Conservation (phyloP, 2,113 vertebrate genomes). For the Scartelaos histophorus region DNA sequence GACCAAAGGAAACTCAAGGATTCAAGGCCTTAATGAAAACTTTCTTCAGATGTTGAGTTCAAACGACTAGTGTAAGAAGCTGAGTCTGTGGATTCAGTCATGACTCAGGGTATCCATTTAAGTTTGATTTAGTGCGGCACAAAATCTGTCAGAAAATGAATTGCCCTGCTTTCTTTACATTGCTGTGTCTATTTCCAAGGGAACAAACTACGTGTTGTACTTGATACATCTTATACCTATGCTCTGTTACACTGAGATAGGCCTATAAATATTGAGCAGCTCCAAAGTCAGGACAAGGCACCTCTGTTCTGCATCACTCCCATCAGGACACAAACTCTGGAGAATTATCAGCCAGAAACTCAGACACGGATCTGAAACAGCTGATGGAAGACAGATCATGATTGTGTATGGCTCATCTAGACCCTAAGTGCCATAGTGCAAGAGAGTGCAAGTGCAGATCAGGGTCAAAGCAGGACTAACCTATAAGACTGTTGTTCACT, state of each 20-base stretch:
- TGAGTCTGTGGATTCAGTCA: neutral
- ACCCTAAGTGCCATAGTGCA: slow-evolving; percentile 11
- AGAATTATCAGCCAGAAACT: slow-evolving; percentile 34
- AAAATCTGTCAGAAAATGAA: slow-evolving; percentile 17
- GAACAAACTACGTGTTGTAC: slow-evolving; percentile 1
- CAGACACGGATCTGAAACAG: slow-evolving; percentile 37
- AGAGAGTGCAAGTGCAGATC: no score
- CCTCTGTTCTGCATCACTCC: slow-evolving; percentile 55
- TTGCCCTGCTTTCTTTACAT: slow-evolving; percentile 49
- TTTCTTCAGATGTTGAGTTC: neutral
- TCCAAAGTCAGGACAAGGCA: slow-evolving; percentile 55
- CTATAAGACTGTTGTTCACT: neutral
- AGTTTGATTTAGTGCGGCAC: slow-evolving; percentile 7
- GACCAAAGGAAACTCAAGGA: slow-evolving; percentile 19
- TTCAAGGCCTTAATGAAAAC: neutral
- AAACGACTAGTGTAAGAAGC: neutral
- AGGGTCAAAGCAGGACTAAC: neutral
- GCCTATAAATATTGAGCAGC: slow-evolving; percentile 22
- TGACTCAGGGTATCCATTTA: slow-evolving; percentile 1
- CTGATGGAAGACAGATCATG: slow-evolving; percentile 45
- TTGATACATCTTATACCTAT: slow-evolving; percentile 10
- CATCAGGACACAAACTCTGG: slow-evolving; percentile 55
- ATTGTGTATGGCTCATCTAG: slow-evolving; percentile 20
- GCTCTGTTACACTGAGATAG: slow-evolving; percentile 10
- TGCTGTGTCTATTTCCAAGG: slow-evolving; percentile 26